phyloP scores from a whole-genome alignment of 2,113 vertebrate genomes.

The Sula dactylatra region DNA sequence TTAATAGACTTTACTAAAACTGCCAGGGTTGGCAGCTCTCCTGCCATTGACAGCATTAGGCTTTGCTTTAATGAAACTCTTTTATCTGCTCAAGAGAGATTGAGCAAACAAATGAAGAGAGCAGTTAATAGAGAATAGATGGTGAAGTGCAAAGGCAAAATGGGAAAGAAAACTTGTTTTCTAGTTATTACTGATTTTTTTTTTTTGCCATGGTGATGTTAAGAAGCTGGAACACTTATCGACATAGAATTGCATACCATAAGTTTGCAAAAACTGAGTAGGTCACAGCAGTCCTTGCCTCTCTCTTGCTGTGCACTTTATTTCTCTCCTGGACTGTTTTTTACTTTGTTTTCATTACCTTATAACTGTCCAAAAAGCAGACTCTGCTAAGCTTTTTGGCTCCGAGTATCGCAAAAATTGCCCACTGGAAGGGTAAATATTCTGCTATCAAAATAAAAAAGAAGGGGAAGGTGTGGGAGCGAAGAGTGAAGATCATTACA shows the following conservation, averaged over 20 bases:
- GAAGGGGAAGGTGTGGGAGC: background rate
- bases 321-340: background rate
- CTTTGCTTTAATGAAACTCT: conserved; percentile 47
- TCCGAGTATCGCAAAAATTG: background rate
- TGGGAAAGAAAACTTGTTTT: background rate
- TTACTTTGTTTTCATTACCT: background rate
- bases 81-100: conserved; percentile 23
- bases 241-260: background rate
- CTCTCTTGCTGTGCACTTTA: background rate
- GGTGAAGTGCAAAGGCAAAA: background rate
- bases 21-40: background rate
- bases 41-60: conserved; percentile 24
- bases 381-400: background rate
- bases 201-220: background rate
- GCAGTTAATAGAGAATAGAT: conserved; percentile 12
- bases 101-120: conserved; percentile 41
- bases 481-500: background rate
- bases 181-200: background rate
- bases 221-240: background rate
- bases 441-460: background rate
- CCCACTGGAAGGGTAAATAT: background rate
- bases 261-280: background rate
- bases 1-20: conserved; percentile 25
- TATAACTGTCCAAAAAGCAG: background rate
- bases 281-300: background rate